These are phyloP conservation scores for Drosophila micromelanica DNA, from an alignment of 1,140 invertebrate species.

Conservation along the genomic window DNA sequence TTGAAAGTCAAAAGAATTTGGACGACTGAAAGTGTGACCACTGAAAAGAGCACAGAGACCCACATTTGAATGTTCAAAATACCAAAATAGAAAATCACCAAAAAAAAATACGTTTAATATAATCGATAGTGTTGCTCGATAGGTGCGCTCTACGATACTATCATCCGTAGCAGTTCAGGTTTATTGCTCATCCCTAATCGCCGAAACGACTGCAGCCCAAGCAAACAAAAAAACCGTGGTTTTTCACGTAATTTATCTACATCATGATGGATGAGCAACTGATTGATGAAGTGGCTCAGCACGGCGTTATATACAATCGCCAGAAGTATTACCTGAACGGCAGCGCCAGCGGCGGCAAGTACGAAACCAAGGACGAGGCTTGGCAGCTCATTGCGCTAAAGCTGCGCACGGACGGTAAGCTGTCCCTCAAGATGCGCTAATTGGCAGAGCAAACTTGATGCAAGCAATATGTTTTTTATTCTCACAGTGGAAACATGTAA, in stretches of 20 bases:
- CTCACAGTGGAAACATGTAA: slow-evolving; percentile 81
- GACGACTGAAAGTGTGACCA: slow-evolving; percentile 9
- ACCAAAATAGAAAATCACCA: not conserved
- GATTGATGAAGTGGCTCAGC: slow-evolving; percentile 81
- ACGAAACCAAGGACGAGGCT: slow-evolving; percentile 83
- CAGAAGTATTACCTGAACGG: slow-evolving; percentile 83
- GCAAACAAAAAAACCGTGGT: slow-evolving; percentile 29
- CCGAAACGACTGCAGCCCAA: slow-evolving; percentile 35
- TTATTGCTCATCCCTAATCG: slow-evolving; percentile 15
- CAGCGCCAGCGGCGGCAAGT: slow-evolving; percentile 71
- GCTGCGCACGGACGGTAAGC: slow-evolving; percentile 77
- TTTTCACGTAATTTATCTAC: slow-evolving; percentile 17
- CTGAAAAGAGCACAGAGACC: not conserved
- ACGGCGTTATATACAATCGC: slow-evolving; percentile 82
- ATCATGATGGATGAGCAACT: slow-evolving; percentile 84
- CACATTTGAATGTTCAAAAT: slow-evolving; percentile 6
- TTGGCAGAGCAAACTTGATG: slow-evolving; percentile 17
- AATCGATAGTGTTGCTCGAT: not conserved
- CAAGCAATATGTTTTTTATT: not conserved
- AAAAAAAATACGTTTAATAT: not conserved
- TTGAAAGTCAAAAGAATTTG: slow-evolving; percentile 29
- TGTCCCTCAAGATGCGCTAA: slow-evolving; percentile 10
- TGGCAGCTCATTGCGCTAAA: slow-evolving; percentile 79
- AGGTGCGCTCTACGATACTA: not conserved
- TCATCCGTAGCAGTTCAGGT: not conserved